Percentiles rank a stretch among this genome's conserved stretches.
Evolutionary conservation across 2,888 invertebrate species (phyloP).

Genomic region (Drosophila anceps): DNA sequence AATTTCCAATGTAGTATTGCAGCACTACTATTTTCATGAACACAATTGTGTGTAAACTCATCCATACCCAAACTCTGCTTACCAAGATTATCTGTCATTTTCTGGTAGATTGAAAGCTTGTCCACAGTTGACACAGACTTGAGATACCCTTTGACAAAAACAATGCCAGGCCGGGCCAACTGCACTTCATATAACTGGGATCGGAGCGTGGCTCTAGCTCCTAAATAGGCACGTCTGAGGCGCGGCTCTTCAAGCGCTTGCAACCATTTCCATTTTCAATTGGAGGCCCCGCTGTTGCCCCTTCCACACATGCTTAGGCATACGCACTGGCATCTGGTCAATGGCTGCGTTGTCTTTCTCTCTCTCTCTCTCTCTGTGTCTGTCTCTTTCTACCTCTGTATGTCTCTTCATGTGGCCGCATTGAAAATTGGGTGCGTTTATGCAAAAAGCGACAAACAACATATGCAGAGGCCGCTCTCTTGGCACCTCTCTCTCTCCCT

Average conservation of each 20-base stretch:
- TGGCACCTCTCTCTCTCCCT: not conserved
- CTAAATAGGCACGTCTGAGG: conserved; percentile 59
- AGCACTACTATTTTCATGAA: no score
- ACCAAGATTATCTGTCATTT: not conserved
- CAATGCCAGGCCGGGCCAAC: conserved; percentile 48
- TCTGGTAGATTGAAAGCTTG: not conserved
- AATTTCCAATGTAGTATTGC: no score
- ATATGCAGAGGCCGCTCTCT: conserved; percentile 28
- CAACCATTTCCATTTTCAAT: conserved; percentile 58
- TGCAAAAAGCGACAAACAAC: conserved; percentile 75
- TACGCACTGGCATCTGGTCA: conserved; percentile 76
- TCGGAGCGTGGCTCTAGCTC: not conserved
- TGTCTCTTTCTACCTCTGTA: conserved; percentile 24
- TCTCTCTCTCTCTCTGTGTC: conserved; percentile 18
- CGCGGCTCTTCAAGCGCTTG: conserved; percentile 65
- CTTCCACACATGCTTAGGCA: conserved; percentile 15
- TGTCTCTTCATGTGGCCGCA: conserved; percentile 20
- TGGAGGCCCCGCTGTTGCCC: conserved; percentile 8
- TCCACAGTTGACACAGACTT: not conserved
- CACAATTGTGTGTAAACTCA: not conserved
- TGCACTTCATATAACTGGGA: conserved; percentile 46
- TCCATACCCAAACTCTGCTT: not conserved
- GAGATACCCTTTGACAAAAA: not conserved
- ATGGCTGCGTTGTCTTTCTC: conserved; percentile 17
- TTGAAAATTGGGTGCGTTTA: conserved; percentile 78